Conservation (phyloP, 2,113 vertebrate species). For the Dolichotis patagonum region DNA sequence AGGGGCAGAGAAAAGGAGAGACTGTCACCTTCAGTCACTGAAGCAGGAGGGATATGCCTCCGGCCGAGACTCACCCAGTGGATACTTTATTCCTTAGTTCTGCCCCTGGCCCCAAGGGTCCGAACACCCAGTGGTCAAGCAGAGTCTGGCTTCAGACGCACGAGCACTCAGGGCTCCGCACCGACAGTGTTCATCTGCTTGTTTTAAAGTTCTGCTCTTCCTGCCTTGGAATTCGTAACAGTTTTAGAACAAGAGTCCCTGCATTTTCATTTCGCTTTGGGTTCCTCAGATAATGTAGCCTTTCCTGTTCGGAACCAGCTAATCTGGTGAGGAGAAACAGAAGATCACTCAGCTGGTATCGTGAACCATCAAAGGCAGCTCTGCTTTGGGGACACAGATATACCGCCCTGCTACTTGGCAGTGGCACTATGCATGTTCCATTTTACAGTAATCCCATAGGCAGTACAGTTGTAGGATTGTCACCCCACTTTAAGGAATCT, state of each 20-base stretch:
- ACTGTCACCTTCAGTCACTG: not conserved
- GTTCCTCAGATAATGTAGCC: not conserved
- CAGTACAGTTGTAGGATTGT: not conserved
- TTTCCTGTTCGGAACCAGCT: not conserved
- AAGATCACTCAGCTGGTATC: not conserved
- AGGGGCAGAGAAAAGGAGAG: not conserved
- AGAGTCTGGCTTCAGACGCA: not conserved
- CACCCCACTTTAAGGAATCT: not conserved
- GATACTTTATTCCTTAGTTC: fast-evolving
- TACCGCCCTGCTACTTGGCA: fast-evolving
- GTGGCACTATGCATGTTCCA: fast-evolving
- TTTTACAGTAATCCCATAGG: not conserved
- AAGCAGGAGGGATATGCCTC: not conserved
- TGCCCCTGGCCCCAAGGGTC: not conserved
- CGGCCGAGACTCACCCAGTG: not conserved
- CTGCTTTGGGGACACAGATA: not conserved
- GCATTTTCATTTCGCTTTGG: not conserved
- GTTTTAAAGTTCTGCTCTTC: not conserved
- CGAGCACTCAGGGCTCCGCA: too few species aligned
- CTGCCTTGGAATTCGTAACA: not conserved
- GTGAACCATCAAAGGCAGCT: not conserved
- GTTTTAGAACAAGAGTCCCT: not conserved
- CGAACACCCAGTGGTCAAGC: not conserved
- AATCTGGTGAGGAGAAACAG: not conserved
- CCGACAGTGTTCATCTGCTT: too few species aligned